These are phyloP conservation scores for Cepaea nemoralis DNA, from an alignment of 1,140 invertebrate species.

Conservation along the genomic window DNA sequence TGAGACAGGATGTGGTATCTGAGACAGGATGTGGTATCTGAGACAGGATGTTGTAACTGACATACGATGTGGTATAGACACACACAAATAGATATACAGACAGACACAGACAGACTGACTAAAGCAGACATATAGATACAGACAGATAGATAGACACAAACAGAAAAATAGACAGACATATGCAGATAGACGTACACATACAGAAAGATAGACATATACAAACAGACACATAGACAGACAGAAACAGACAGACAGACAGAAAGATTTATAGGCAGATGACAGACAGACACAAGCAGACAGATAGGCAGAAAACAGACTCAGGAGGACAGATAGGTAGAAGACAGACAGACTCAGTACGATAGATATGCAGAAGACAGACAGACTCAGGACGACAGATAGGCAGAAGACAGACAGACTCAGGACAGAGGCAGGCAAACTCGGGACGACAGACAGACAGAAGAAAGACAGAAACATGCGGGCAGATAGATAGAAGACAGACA, in stretches of 20 bases:
- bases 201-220: background rate
- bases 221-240: background rate
- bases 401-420: background rate
- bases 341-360: background rate
- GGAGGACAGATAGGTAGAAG: background rate
- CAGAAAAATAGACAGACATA: too few relatives aligned
- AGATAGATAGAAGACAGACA: background rate
- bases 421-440: background rate
- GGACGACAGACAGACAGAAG: slow-evolving; percentile 32
- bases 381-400: background rate
- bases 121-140: too few relatives aligned
- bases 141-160: too few relatives aligned
- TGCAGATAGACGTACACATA: too few relatives aligned
- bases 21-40: too few relatives aligned
- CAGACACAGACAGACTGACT: too few relatives aligned
- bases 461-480: too few relatives aligned
- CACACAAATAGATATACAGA: too few relatives aligned
- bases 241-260: background rate
- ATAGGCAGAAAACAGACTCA: too few relatives aligned
- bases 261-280: background rate
- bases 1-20: too few relatives aligned
- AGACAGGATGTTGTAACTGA: too few relatives aligned
- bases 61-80: too few relatives aligned
- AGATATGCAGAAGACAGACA: background rate
- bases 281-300: background rate